Conservation (phyloP, 2,797 vertebrate species). For the Coreius guichenoti region DNA sequence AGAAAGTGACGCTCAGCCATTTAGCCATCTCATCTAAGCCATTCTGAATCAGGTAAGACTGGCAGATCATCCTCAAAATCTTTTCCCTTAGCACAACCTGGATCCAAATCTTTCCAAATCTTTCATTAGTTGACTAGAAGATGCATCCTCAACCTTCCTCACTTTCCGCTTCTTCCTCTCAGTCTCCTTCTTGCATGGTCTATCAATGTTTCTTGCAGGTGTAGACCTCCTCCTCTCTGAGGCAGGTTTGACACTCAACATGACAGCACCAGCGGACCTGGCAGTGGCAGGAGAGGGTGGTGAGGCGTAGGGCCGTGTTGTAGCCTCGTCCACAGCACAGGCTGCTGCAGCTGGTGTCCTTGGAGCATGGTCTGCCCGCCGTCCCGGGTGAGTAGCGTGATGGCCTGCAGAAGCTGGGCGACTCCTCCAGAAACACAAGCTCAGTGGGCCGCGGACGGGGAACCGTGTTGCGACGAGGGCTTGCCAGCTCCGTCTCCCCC, state of each 20-base stretch:
- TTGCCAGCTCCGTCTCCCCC: conserved; percentile 87
- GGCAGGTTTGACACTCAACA: conserved; percentile 96
- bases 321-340: conserved; percentile 96
- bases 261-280: conserved; percentile 99
- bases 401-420: conserved; percentile 94
- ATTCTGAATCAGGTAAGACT: not conserved
- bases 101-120: conserved; percentile 26
- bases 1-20: conserved; percentile 45
- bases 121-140: conserved; percentile 16
- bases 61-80: not conserved
- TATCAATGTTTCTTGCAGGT: conserved; percentile 87
- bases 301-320: conserved; percentile 92
- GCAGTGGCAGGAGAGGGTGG: conserved; percentile 94
- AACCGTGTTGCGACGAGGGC: conserved; percentile 64
- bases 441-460: conserved; percentile 79
- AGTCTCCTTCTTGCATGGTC: not conserved
- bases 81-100: not conserved
- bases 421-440: conserved; percentile 94
- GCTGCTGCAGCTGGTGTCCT: conserved; percentile 93
- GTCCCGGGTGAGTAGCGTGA: conserved; percentile 93
- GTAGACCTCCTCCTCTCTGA: conserved; percentile 93
- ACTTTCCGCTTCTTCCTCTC: not conserved
- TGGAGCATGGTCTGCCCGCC: conserved; percentile 86
- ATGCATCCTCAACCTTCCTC: not conserved
- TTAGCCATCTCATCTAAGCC: not conserved